Percentiles rank a stretch among this genome's conserved stretches.
These are phyloP conservation scores for Rhyzopertha dominica DNA, from an alignment of 1,140 invertebrate genomes.

Conservation along the genomic window DNA sequence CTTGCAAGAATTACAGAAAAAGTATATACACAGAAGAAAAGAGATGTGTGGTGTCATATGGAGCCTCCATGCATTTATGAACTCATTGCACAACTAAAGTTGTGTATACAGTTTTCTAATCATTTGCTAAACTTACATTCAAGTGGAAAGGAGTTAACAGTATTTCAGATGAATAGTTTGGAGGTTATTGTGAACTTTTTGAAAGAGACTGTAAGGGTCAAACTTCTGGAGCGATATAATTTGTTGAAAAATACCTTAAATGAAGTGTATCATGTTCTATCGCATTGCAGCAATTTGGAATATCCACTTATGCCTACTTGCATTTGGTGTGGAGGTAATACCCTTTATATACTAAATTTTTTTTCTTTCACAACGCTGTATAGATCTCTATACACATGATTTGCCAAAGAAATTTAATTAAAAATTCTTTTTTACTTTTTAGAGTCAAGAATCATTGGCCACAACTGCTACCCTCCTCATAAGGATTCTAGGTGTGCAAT, in stretches of 20 bases:
- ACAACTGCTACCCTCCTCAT: constrained; percentile 31
- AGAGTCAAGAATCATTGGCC: constrained; percentile 27
- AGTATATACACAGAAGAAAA: constrained; percentile 23
- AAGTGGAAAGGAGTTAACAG: constrained; percentile 17
- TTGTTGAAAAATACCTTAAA: constrained; percentile 27
- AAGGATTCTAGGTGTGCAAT: constrained; percentile 31
- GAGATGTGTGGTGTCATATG: constrained; percentile 28
- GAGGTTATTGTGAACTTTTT: constrained; percentile 32
- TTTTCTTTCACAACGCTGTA: neutral
- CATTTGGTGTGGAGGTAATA: constrained; percentile 38
- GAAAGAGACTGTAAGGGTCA: constrained; percentile 32
- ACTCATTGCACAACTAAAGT: constrained; percentile 31
- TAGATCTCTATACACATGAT: neutral
- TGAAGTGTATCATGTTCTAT: constrained; percentile 28
- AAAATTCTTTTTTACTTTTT: constrained; percentile 20
- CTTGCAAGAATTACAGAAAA: constrained; percentile 35
- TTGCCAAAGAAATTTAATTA: constrained; percentile 13
- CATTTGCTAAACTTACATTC: constrained; percentile 22
- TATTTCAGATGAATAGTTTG: constrained; percentile 34
- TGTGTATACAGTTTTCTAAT: constrained; percentile 25
- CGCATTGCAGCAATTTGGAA: constrained; percentile 30
- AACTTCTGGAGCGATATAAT: constrained; percentile 28
- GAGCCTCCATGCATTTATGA: constrained; percentile 32
- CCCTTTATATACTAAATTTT: constrained; percentile 28
- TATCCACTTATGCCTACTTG: constrained; percentile 32